Evolutionary conservation across 2,113 vertebrate species (phyloP).

Genomic region (Reinhardtius hippoglossoides): DNA sequence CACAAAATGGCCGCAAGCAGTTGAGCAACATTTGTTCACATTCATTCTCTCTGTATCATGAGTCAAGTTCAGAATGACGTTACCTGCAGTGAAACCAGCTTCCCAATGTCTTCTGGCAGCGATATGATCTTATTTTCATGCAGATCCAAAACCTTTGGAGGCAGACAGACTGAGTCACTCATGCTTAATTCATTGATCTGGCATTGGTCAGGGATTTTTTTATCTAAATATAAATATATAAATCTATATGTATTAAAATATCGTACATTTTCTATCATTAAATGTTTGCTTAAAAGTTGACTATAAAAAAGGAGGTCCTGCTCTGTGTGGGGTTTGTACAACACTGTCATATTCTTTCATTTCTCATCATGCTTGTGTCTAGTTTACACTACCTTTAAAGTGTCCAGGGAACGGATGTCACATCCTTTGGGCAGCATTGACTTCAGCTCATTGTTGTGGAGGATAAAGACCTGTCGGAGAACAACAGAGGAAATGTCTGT

Average conservation of each 20-base stretch:
- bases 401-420: slow-evolving; percentile 83
- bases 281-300: background rate
- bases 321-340: background rate
- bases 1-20: background rate
- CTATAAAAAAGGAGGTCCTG: background rate
- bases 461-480: slow-evolving; percentile 88
- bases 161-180: background rate
- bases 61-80: background rate
- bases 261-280: no score
- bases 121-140: slow-evolving; percentile 90
- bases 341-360: background rate
- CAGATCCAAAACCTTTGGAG: slow-evolving; percentile 91
- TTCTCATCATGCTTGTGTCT: no score
- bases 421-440: slow-evolving; percentile 90
- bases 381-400: slow-evolving; percentile 86
- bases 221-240: background rate
- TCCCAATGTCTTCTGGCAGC: slow-evolving; percentile 90
- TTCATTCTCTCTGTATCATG: background rate
- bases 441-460: slow-evolving; percentile 89
- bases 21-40: background rate
- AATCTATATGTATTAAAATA: no score
- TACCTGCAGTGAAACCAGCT: slow-evolving; percentile 82
- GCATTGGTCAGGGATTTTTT: background rate
- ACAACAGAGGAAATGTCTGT: background rate
- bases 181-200: background rate